A percentile compares a stretch with the other conserved stretches of the same genome.
Evolutionary conservation across 2,888 invertebrate genomes (phyloP).

Genomic region (Erpobdella octoculata): DNA sequence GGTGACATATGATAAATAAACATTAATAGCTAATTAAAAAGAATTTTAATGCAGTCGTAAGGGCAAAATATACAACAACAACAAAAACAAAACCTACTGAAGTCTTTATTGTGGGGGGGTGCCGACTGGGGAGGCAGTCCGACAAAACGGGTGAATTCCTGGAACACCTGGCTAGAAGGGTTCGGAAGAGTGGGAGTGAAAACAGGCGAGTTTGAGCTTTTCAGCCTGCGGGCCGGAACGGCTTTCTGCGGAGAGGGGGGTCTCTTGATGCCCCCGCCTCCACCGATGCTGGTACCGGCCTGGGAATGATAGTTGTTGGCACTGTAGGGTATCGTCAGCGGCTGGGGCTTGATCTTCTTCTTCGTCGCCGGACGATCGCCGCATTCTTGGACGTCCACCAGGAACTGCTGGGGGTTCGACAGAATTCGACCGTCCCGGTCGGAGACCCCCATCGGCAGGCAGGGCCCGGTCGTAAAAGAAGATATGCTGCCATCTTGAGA

Average conservation of each 20-base stretch:
- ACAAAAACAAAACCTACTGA: background rate
- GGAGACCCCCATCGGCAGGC: no score
- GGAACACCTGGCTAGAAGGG: background rate
- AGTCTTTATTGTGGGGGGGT: constrained; percentile 3
- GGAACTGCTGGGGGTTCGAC: background rate
- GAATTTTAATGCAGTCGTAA: no score
- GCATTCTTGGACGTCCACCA: background rate
- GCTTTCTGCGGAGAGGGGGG: background rate
- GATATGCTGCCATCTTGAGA: no score
- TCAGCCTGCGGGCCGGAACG: constrained; percentile 1
- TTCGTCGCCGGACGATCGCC: background rate
- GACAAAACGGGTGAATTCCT: background rate
- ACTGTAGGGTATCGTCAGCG: constrained; percentile 18
- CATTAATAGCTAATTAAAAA: no score
- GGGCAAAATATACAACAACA: no score
- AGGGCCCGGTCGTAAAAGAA: no score
- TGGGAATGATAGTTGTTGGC: constrained; percentile 20
- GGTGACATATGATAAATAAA: no score
- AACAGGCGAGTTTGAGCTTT: background rate
- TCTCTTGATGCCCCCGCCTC: background rate
- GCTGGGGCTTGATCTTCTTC: constrained; percentile 18
- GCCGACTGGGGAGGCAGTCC: background rate
- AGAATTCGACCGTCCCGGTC: no score
- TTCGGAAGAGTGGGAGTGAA: background rate
- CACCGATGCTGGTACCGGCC: no score